Percentiles rank a stretch among this genome's conserved stretches.
Evolutionary conservation across 1,140 invertebrate species (phyloP).

Genomic region (Ptiloglossa arizonensis): DNA sequence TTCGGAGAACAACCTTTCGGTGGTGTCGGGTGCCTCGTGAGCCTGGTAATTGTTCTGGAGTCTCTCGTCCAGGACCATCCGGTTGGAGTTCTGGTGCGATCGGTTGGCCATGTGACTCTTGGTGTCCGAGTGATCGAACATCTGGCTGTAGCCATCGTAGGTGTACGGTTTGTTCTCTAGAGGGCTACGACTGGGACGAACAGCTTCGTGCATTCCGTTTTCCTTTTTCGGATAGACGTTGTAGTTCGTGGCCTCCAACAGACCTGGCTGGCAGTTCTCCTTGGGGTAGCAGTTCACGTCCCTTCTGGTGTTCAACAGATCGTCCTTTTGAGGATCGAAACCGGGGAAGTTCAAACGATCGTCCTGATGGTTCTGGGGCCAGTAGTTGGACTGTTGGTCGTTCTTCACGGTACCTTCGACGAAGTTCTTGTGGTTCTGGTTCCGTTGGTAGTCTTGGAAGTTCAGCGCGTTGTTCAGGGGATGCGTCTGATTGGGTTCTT

Average conservation of each 20-base stretch:
- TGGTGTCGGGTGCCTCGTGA: slow-evolving; percentile 62
- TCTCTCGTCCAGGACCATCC: slow-evolving; percentile 51
- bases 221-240: slow-evolving; percentile 44
- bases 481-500: slow-evolving; percentile 44
- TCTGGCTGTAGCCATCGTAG: slow-evolving; percentile 69
- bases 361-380: slow-evolving; percentile 59
- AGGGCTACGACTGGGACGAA: slow-evolving; percentile 60
- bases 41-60: slow-evolving; percentile 66
- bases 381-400: slow-evolving; percentile 50
- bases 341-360: slow-evolving; percentile 68
- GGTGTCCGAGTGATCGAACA: slow-evolving; percentile 58
- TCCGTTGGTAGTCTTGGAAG: slow-evolving; percentile 46
- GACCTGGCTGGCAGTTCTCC: slow-evolving; percentile 46
- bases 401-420: slow-evolving; percentile 40
- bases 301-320: slow-evolving; percentile 57
- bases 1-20: slow-evolving; percentile 69
- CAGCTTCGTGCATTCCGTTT: slow-evolving; percentile 42
- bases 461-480: slow-evolving; percentile 22
- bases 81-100: slow-evolving; percentile 45
- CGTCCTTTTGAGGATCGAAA: slow-evolving; percentile 68
- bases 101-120: slow-evolving; percentile 62
- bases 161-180: slow-evolving; percentile 53
- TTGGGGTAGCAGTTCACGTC: slow-evolving; percentile 61
- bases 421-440: slow-evolving; percentile 58
- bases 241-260: slow-evolving; percentile 25